Evolutionary conservation across 2,113 vertebrate species (phyloP).

Genomic region (Passerina amoena): DNA sequence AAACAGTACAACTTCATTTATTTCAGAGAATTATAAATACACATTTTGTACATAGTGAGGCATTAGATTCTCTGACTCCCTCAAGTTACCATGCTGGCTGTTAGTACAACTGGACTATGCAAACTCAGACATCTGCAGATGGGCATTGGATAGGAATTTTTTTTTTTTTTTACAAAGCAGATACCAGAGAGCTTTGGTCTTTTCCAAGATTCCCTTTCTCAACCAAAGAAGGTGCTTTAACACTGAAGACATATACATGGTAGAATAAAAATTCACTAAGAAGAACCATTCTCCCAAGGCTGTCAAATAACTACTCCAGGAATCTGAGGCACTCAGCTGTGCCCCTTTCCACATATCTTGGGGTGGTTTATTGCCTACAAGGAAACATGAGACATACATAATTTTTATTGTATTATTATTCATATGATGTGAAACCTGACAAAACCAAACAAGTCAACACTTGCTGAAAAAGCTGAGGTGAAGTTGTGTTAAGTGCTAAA

Average conservation of each 20-base stretch:
- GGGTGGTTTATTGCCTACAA: constrained; percentile 64
- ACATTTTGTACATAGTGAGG: constrained; percentile 27
- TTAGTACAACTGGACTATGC: neutral
- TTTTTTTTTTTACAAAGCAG: neutral
- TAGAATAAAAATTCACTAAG: constrained; percentile 16
- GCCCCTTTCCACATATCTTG: constrained; percentile 26
- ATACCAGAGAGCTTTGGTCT: constrained; percentile 53
- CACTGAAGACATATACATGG: constrained; percentile 55
- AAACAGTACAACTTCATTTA: neutral
- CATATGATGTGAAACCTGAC: constrained; percentile 25
- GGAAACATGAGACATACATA: constrained; percentile 22
- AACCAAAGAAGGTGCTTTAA: constrained; percentile 64
- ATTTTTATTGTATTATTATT: constrained; percentile 31
- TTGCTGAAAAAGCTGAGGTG: neutral
- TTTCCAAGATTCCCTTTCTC: constrained; percentile 54
- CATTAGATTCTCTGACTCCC: constrained; percentile 27
- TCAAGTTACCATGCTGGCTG: neutral
- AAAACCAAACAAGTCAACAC: constrained; percentile 38
- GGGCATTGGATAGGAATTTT: neutral
- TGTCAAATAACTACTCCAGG: constrained; percentile 23
- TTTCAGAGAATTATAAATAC: constrained; percentile 45
- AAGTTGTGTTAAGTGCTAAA: constrained; percentile 15
- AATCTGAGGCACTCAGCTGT: constrained; percentile 4
- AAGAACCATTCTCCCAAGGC: neutral
- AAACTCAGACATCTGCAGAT: constrained; percentile 16